These are phyloP conservation scores for Metopia argyrocephala DNA, from an alignment of 2,888 invertebrate genomes.

Conservation along the genomic window DNA sequence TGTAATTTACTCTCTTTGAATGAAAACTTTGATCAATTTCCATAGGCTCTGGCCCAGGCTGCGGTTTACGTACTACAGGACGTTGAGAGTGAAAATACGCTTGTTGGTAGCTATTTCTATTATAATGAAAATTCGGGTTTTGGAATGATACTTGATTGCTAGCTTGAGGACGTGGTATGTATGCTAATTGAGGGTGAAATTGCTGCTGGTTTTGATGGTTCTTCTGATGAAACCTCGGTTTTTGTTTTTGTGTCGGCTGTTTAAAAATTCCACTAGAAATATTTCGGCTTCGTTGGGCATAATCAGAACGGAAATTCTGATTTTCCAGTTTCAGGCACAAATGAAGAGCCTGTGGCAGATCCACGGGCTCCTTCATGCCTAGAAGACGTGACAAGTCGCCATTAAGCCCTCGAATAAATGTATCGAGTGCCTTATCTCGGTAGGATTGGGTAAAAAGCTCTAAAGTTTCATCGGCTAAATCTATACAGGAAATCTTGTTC, in stretches of 20 bases:
- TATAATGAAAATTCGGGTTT: not conserved
- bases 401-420: slow-evolving; percentile 60
- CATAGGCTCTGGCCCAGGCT: slow-evolving; percentile 35
- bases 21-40: not conserved
- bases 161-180: no score
- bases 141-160: not conserved
- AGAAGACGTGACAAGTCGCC: slow-evolving; percentile 63
- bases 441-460: slow-evolving; percentile 11
- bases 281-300: not conserved
- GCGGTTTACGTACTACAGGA: slow-evolving; percentile 34
- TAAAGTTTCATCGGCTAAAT: no score
- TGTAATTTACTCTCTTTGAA: slow-evolving; percentile 8
- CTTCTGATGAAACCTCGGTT: no score
- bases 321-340: slow-evolving; percentile 58
- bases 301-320: slow-evolving; percentile 27
- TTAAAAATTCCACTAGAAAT: no score
- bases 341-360: no score
- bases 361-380: slow-evolving; percentile 53
- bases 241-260: no score
- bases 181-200: no score
- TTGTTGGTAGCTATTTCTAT: not conserved
- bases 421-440: slow-evolving; percentile 63
- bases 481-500: no score
- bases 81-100: slow-evolving; percentile 2
- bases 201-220: no score